Conservation (phyloP, 2,113 vertebrate genomes). For the Pagrus major region DNA sequence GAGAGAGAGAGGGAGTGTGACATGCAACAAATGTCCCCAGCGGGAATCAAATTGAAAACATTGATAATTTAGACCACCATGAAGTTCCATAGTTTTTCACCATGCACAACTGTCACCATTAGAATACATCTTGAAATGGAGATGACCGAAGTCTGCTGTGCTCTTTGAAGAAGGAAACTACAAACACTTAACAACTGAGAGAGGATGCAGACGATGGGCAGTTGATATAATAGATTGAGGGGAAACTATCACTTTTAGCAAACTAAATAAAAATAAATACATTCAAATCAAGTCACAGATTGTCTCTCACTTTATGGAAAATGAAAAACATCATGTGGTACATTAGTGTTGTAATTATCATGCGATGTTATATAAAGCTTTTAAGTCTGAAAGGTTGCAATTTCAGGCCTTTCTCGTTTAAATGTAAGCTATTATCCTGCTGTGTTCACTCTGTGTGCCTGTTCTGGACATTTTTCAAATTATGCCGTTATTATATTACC, state of each 20-base stretch:
- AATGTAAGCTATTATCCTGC: conserved; percentile 42
- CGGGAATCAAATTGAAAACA: background rate
- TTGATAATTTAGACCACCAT: background rate
- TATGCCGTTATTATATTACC: conserved; percentile 63
- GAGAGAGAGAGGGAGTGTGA: background rate
- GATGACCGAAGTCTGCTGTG: background rate
- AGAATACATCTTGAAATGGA: background rate
- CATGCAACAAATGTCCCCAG: background rate
- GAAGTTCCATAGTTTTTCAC: background rate
- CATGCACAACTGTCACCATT: background rate
- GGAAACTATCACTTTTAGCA: background rate
- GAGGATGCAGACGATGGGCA: background rate
- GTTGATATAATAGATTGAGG: background rate
- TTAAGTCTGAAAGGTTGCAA: conserved; percentile 16
- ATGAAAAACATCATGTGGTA: background rate
- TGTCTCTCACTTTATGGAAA: conserved; percentile 1
- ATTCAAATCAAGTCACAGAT: background rate
- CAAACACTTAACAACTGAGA: background rate
- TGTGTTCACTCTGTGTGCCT: conserved; percentile 33
- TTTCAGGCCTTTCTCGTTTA: conserved; percentile 16
- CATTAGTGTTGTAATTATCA: background rate
- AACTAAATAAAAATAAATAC: background rate
- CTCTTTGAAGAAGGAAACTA: background rate
- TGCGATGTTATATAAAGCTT: conserved; percentile 7
- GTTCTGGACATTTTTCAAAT: conserved; percentile 60